Percentiles rank a stretch among this genome's conserved stretches.
phyloP scores from a whole-genome alignment of 2,797 vertebrate genomes.

The Sebastes minor region DNA sequence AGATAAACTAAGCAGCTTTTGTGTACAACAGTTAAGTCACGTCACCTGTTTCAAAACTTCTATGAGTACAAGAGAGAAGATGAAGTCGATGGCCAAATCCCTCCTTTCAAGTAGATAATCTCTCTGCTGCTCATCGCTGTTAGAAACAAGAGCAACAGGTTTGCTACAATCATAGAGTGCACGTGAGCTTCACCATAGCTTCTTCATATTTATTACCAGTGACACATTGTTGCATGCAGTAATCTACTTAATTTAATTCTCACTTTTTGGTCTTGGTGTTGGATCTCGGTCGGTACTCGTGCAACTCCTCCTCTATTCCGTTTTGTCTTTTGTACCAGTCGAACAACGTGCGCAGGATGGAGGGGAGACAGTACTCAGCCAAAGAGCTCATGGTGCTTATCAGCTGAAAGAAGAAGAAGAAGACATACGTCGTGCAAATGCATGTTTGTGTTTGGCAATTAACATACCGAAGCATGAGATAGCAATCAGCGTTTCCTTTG shows the following conservation, averaged over 20 bases:
- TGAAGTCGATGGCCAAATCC: conserved; percentile 98
- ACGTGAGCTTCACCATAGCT: not conserved
- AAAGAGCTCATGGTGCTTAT: conserved; percentile 98
- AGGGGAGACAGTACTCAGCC: conserved; percentile 96
- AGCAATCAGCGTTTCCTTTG: conserved; percentile 61
- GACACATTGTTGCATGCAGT: not conserved
- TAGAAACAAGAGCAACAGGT: conserved; percentile 23
- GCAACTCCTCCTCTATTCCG: conserved; percentile 94
- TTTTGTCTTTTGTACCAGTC: conserved; percentile 99
- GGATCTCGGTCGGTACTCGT: conserved; percentile 94
- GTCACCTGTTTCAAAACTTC: conserved; percentile 98
- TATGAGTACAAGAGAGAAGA: conserved; percentile 97
- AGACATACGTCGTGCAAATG: conserved; percentile 42
- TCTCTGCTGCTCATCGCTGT: conserved; percentile 95
- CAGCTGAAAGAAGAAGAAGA: conserved; percentile 80
- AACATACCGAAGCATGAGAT: conserved; percentile 57
- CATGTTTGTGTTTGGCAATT: conserved; percentile 47
- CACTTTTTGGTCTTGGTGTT: conserved; percentile 98
- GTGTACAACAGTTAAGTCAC: not conserved
- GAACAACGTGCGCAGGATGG: conserved; percentile 95
- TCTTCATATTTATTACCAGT: not conserved
- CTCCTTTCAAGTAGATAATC: conserved; percentile 98
- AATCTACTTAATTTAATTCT: not conserved
- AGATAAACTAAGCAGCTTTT: not conserved
- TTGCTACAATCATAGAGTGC: not conserved